Evolutionary conservation across 2,888 invertebrate genomes (phyloP).

Genomic region (Entomobrya proxima): DNA sequence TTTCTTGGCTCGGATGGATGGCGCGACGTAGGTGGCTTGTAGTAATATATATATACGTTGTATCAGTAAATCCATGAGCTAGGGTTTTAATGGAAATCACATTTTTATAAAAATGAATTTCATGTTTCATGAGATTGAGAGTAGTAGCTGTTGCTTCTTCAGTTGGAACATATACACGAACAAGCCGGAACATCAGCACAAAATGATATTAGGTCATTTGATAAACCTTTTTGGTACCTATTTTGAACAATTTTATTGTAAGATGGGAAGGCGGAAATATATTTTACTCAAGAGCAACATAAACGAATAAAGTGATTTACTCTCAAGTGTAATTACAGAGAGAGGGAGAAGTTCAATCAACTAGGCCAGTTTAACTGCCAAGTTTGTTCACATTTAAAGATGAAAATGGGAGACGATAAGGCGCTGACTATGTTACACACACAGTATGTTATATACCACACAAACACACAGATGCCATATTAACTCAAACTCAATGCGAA

Average conservation of each 20-base stretch:
- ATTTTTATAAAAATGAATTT: conserved; percentile 34
- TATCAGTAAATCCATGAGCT: too few relatives aligned
- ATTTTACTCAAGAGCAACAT: neutral
- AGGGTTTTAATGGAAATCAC: conserved; percentile 30
- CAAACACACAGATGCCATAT: neutral
- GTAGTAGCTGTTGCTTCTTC: conserved; percentile 12
- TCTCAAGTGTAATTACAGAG: conserved; percentile 10
- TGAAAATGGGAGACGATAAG: neutral
- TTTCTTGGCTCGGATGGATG: conserved; percentile 26
- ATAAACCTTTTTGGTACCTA: neutral
- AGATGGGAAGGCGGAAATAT: neutral
- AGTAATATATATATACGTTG: neutral
- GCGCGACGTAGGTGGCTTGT: neutral
- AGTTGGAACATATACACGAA: neutral
- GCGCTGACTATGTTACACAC: neutral
- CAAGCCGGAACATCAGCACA: neutral
- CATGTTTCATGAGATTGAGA: neutral
- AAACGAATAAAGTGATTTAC: conserved; percentile 24
- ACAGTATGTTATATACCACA: neutral
- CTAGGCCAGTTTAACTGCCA: neutral
- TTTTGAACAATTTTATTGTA: neutral
- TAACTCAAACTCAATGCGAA: neutral
- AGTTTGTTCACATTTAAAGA: neutral
- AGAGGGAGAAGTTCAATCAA: neutral
- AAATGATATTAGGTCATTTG: conserved; percentile 13